These are phyloP conservation scores for Drosophila aldrichi DNA, from an alignment of 2,888 invertebrate species.

Conservation along the genomic window DNA sequence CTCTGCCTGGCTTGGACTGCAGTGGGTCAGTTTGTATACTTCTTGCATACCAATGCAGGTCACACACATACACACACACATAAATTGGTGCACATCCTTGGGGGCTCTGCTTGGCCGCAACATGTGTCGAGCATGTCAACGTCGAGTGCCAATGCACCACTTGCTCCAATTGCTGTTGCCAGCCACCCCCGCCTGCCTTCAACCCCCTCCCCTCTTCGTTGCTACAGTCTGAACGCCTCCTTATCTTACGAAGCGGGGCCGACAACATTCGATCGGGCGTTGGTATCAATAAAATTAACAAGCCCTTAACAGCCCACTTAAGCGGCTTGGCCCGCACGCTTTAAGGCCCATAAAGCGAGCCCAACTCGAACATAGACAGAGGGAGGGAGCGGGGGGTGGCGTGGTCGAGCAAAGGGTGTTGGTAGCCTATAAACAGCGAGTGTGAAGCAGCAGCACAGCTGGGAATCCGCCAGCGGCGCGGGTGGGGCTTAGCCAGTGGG, in stretches of 20 bases:
- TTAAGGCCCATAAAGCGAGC: constrained; percentile 57
- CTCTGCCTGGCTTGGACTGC: neutral
- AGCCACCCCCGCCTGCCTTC: neutral
- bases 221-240: neutral
- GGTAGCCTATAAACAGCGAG: constrained; percentile 27
- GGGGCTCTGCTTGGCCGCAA: constrained; percentile 28
- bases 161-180: constrained; percentile 30
- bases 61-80: constrained; percentile 5
- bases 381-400: neutral
- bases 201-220: neutral
- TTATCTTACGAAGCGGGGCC: neutral
- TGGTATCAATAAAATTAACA: constrained; percentile 68
- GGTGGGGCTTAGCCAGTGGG: neutral
- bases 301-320: constrained; percentile 64
- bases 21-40: constrained; percentile 22
- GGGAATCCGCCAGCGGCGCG: neutral
- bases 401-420: neutral
- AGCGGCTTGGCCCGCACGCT: constrained; percentile 50
- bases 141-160: constrained; percentile 38
- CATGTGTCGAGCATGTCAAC: constrained; percentile 53
- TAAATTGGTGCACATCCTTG: constrained; percentile 21
- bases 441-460: constrained; percentile 13
- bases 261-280: constrained; percentile 39
- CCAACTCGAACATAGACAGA: neutral
- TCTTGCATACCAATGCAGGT: constrained; percentile 7